Conservation (phyloP, 2,113 vertebrate species). For the Choloepus hoffmanni region DNA sequence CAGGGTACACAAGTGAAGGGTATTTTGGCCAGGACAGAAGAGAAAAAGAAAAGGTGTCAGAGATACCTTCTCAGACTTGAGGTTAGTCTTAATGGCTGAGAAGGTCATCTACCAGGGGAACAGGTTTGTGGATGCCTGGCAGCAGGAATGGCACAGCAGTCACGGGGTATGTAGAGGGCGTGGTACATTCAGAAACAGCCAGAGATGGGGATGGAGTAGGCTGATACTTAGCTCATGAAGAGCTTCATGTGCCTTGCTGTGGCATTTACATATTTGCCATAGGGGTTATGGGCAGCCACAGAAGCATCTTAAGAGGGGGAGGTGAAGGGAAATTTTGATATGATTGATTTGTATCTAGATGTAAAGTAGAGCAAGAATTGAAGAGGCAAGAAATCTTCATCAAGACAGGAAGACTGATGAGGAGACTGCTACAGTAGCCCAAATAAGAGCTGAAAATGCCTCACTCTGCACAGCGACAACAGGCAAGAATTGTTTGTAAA, state of each 20-base stretch:
- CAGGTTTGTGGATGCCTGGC: neutral
- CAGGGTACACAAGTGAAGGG: neutral
- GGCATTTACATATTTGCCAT: neutral
- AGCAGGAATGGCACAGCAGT: neutral
- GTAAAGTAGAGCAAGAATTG: neutral
- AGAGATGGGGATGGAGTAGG: neutral
- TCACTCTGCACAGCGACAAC: neutral
- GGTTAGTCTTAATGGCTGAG: neutral
- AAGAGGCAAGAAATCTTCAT: neutral
- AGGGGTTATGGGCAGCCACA: neutral
- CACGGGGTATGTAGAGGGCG: neutral
- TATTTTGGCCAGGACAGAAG: neutral
- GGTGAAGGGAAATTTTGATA: neutral
- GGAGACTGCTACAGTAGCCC: rapidly evolving
- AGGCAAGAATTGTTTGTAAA: neutral
- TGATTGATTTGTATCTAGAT: neutral
- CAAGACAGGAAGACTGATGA: neutral
- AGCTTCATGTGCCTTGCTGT: neutral
- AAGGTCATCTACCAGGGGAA: neutral
- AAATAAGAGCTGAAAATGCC: neutral
- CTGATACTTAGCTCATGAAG: neutral
- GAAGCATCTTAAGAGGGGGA: neutral
- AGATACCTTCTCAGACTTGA: neutral
- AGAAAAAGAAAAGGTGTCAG: neutral
- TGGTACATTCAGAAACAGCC: neutral